Percentiles rank a stretch among this genome's conserved stretches.
Conservation (phyloP, 2,113 vertebrate genomes). For the Phalacrocorax brasilianus region DNA sequence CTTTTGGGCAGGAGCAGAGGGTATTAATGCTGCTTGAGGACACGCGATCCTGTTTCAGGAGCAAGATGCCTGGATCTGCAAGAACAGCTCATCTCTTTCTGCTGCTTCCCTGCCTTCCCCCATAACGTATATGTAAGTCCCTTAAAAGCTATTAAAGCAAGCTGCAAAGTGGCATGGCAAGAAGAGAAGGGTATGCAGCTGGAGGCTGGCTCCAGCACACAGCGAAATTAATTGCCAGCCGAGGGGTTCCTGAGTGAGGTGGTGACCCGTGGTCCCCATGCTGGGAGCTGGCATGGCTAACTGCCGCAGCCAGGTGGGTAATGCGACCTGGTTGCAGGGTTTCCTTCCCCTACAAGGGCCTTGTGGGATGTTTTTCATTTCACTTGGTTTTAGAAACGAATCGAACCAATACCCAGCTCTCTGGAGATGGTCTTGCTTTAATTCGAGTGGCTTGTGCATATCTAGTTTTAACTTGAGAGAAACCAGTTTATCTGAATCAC, state of each 20-base stretch:
- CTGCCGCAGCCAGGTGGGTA: not conserved
- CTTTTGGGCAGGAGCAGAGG: not conserved
- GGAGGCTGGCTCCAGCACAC: not conserved
- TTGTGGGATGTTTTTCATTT: not conserved
- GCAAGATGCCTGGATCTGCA: not conserved
- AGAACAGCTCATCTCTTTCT: not conserved
- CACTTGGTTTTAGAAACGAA: not conserved
- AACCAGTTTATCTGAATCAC: accelerated
- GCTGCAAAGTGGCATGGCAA: not conserved
- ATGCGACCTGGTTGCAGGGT: too few species aligned
- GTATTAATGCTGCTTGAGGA: not conserved
- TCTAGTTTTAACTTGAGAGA: not conserved
- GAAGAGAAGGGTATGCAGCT: not conserved
- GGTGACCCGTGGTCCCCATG: accelerated
- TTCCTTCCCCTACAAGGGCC: not conserved
- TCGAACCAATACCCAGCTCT: not conserved
- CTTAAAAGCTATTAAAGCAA: not conserved
- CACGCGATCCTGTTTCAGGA: not conserved
- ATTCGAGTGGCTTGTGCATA: accelerated
- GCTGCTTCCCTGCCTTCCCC: not conserved
- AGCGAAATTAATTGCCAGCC: accelerated
- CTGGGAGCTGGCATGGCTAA: not conserved
- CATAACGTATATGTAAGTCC: accelerated
- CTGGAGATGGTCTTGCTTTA: not conserved
- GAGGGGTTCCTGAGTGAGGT: not conserved